Evolutionary conservation across 2,113 vertebrate genomes (phyloP).

Genomic region (Lasiurus cinereus): DNA sequence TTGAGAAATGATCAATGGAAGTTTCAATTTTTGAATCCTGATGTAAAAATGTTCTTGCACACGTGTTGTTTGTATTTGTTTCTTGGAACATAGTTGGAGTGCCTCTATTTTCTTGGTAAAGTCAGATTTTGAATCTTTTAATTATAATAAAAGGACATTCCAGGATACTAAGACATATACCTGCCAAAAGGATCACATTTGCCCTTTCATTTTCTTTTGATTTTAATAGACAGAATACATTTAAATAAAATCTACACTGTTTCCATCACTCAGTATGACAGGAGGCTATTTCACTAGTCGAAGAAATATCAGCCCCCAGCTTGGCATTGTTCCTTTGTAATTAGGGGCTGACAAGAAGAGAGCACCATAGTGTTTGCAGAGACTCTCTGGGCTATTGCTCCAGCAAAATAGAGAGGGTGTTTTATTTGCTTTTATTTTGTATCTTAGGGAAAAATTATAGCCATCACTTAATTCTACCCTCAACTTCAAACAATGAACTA

Average conservation of each 20-base stretch:
- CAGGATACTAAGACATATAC: not conserved
- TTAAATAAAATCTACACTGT: conserved; percentile 42
- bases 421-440: not conserved
- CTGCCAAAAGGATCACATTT: conserved; percentile 35
- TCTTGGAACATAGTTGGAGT: not conserved
- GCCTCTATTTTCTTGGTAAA: not conserved
- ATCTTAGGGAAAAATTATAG: not conserved
- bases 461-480: not conserved
- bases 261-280: not conserved
- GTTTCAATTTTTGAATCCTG: not conserved
- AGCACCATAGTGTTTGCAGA: not conserved
- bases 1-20: not conserved
- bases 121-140: not conserved
- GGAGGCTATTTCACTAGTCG: conserved; percentile 30
- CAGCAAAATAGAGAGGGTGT: not conserved
- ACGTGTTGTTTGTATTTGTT: not conserved
- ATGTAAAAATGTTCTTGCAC: not conserved
- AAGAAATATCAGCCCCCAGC: not conserved
- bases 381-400: not conserved
- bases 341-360: not conserved
- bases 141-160: not conserved
- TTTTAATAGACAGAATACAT: conserved; percentile 38
- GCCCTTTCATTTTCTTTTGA: not conserved
- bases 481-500: not conserved
- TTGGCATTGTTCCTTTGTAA: not conserved